Conservation (phyloP, 2,113 vertebrate species). For the Todiramphus chloris region DNA sequence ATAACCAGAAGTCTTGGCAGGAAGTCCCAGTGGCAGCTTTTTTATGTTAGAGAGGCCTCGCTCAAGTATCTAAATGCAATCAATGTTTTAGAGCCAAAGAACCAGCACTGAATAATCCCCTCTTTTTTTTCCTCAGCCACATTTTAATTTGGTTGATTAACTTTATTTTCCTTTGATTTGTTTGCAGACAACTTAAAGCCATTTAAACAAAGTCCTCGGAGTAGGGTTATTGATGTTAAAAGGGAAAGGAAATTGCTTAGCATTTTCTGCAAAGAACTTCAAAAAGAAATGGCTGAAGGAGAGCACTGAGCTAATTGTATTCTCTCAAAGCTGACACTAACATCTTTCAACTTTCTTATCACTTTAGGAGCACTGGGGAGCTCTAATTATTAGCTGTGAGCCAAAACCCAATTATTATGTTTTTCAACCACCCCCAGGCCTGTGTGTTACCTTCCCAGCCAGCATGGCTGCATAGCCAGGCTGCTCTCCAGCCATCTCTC, state of each 20-base stretch:
- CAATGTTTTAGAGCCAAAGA: neutral
- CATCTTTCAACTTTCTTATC: constrained; percentile 26
- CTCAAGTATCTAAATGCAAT: neutral
- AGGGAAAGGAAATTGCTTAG: constrained; percentile 32
- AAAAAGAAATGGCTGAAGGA: constrained; percentile 20
- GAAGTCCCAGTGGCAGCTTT: neutral
- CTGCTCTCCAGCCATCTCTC: rapidly evolving
- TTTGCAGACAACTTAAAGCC: constrained; percentile 31
- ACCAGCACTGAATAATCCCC: neutral
- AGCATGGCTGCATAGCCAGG: neutral
- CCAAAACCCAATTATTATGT: neutral
- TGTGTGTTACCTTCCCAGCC: neutral
- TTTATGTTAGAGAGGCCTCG: neutral
- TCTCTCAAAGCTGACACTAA: constrained; percentile 2
- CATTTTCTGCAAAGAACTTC: constrained; percentile 25
- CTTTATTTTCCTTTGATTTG: constrained; percentile 49
- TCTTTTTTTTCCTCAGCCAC: neutral
- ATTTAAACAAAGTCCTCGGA: constrained; percentile 4
- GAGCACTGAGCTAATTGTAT: constrained; percentile 4
- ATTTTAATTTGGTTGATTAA: constrained; percentile 37
- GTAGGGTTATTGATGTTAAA: constrained; percentile 20
- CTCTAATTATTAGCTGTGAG: constrained; percentile 9
- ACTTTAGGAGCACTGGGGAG: neutral
- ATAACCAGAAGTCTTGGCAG: neutral
- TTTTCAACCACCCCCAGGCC: neutral